Conservation (phyloP, 2,888 invertebrate genomes). For the Trichopoda pennipes region DNA sequence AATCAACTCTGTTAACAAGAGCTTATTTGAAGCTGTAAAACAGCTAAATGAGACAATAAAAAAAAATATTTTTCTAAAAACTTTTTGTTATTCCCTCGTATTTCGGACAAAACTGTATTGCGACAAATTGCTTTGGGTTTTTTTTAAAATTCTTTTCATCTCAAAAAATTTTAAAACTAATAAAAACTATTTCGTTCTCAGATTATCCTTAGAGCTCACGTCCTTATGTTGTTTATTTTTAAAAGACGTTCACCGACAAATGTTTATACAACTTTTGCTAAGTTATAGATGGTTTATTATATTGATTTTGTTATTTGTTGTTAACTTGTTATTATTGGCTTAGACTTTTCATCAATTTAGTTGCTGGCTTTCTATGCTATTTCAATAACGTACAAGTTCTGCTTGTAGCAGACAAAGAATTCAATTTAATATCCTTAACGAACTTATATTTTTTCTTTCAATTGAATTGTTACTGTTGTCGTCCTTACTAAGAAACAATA, state of each 20-base stretch:
- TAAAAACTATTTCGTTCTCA: no score
- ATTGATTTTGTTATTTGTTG: not conserved
- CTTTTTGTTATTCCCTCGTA: no score
- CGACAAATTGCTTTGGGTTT: no score
- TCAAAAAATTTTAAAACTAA: no score
- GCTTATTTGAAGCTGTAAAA: no score
- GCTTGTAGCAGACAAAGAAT: not conserved
- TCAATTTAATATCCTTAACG: not conserved
- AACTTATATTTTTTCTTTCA: not conserved
- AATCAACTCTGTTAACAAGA: no score
- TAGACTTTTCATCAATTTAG: conserved; percentile 13
- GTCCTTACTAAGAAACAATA: not conserved
- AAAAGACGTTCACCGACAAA: not conserved
- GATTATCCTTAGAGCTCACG: no score
- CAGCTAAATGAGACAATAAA: no score
- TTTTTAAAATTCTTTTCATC: no score
- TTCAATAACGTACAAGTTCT: not conserved
- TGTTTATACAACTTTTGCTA: not conserved
- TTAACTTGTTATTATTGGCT: not conserved
- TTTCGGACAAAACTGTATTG: no score
- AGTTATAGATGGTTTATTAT: not conserved
- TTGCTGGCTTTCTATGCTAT: not conserved
- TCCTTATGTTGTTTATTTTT: not conserved
- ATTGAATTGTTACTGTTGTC: not conserved
- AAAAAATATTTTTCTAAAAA: no score